Conservation (phyloP, 2,797 vertebrate genomes). For the Coendou prehensilis region DNA sequence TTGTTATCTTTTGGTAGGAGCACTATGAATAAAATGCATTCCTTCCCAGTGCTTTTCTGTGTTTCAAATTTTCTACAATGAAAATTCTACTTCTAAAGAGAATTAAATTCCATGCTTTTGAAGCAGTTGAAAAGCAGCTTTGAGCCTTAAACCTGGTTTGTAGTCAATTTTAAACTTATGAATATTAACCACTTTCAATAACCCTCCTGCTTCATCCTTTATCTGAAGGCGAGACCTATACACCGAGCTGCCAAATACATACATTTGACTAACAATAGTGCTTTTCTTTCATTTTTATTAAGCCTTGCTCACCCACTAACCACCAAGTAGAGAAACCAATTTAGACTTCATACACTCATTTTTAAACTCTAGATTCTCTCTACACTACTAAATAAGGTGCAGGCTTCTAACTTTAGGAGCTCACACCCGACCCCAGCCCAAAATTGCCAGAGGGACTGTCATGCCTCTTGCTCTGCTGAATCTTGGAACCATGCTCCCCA, state of each 20-base stretch:
- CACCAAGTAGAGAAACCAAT: background rate
- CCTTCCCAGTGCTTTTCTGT: background rate
- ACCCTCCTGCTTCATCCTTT: background rate
- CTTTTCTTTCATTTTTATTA: background rate
- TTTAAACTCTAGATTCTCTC: background rate
- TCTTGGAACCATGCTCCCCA: background rate
- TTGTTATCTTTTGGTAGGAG: background rate
- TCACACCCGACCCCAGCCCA: background rate
- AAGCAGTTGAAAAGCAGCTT: background rate
- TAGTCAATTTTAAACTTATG: background rate
- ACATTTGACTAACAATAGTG: background rate
- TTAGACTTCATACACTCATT: background rate
- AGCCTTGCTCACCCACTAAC: background rate
- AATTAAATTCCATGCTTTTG: background rate
- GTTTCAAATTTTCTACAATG: constrained; percentile 26
- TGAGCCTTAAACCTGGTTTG: background rate
- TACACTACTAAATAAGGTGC: background rate
- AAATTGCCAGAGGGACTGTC: background rate
- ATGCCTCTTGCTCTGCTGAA: background rate
- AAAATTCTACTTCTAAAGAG: background rate
- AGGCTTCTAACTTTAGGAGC: background rate
- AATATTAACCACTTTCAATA: background rate
- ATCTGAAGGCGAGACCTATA: background rate
- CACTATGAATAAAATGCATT: background rate
- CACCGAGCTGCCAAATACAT: background rate